Conservation (phyloP, 2,888 invertebrate genomes). For the Limnephilus rhombicus region DNA sequence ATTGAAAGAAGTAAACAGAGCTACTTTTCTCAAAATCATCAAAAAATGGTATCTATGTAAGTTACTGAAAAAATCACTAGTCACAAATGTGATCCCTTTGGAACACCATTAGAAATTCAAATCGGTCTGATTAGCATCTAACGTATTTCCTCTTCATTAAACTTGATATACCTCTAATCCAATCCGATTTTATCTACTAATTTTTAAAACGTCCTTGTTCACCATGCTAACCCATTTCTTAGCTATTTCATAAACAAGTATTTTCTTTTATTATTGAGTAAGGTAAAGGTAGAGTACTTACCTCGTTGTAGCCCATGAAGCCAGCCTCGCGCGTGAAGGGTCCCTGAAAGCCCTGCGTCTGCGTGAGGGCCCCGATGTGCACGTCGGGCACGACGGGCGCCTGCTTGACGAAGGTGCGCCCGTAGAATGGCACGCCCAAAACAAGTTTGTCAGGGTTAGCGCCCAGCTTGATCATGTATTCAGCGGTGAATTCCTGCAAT, state of each 20-base stretch:
- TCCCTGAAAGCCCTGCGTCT: conserved; percentile 86
- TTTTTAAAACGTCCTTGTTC: too few species aligned
- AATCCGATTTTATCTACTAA: too few species aligned
- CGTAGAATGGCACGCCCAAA: conserved; percentile 90
- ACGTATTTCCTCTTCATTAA: too few species aligned
- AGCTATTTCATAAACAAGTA: neutral
- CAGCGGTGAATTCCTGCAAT: conserved; percentile 84
- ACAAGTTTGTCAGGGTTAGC: conserved; percentile 88
- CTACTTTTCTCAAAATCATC: too few species aligned
- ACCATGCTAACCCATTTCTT: too few species aligned
- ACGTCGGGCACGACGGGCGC: conserved; percentile 71
- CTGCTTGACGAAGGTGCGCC: conserved; percentile 84
- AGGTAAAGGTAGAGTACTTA: conserved; percentile 68
- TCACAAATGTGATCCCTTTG: too few species aligned
- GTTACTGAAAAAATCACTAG: too few species aligned
- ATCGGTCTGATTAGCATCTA: too few species aligned
- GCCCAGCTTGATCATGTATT: conserved; percentile 85
- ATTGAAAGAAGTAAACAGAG: too few species aligned
- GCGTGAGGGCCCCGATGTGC: conserved; percentile 72
- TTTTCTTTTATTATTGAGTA: neutral
- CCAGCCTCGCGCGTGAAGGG: conserved; percentile 88
- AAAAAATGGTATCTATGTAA: too few species aligned
- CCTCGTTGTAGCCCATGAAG: conserved; percentile 94
- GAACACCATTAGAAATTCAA: too few species aligned
- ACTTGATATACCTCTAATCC: too few species aligned